Base-by-base conservation (phyloP, 2,888 invertebrate species). In the Xylocampa areola region DNA sequence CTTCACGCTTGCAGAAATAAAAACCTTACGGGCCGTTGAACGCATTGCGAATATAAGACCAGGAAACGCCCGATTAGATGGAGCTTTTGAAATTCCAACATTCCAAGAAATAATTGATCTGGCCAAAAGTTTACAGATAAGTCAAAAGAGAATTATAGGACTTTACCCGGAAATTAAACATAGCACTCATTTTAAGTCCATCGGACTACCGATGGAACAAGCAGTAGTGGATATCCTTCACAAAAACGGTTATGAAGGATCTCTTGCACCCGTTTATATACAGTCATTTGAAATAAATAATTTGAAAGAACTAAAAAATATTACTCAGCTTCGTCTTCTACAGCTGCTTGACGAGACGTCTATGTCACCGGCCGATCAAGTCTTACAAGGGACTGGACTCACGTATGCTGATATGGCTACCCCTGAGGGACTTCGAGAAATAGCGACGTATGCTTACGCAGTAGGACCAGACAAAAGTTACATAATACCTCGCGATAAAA, bases 91-190 rank as follows among this genome's bases (percentile, higher is more conserved):
- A 43, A 81, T 94, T 21, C 86, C 89, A 6, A 91, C 92, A 1
- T 81, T 93, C 21, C 86, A 87, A 77, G 92, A 93, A 81, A 91
- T 93, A 10, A 89, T 93, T 25, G 84, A 90, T 61, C 72, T 92
- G 39, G 91, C 86, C 0, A 90, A 88, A 75, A 77, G 86, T 30
- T 68, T 92, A 68, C 79, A 92, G 77, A 59, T 66, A 0, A 91
- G 90, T 68, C 86, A 87, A 75, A 80, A 79, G 39, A 84, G 90
- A 43, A 70, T 75, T 13, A 89, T 93, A 10, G 92, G 93, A 6
- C 82, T 93, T 44, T 92, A 91, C 54, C 92, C 92, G 2, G 93
- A 93, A 84, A 85, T 92, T 10, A 93, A 93, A 65, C 88, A 91
- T 60, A 84, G 87, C 39, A 84, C 85, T 0, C 87, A 92, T 63